A percentile compares a stretch with the other conserved stretches of the same genome.
phyloP scores from a whole-genome alignment of 2,113 vertebrate genomes.

The Psilopogon haemacephalus region DNA sequence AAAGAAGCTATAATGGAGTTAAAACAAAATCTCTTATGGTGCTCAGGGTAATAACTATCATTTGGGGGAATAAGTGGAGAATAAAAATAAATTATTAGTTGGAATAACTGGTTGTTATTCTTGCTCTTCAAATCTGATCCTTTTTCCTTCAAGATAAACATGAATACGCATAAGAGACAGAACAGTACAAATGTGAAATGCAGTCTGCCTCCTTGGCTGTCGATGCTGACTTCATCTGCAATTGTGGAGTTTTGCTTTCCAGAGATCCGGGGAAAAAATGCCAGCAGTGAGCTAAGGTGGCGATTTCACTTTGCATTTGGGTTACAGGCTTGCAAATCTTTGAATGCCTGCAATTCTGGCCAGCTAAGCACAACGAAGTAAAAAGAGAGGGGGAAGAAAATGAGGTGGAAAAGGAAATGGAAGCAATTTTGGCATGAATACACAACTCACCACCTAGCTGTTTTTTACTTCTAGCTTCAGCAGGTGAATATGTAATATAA shows the following conservation, averaged over 20 bases:
- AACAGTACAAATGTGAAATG: neutral
- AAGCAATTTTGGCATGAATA: neutral
- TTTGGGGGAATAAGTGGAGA: neutral
- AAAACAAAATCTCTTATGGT: neutral
- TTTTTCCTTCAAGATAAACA: neutral
- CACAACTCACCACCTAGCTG: neutral
- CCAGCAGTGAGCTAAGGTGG: neutral
- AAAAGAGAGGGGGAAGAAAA: neutral
- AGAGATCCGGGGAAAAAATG: neutral
- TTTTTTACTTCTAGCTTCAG: neutral
- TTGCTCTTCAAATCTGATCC: neutral
- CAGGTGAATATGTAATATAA: neutral
- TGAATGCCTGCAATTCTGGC: neutral
- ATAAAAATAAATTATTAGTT: neutral
- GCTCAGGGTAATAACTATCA: neutral
- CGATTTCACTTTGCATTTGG: neutral
- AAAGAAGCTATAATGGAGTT: neutral
- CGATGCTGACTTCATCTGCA: neutral
- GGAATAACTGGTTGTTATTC: neutral
- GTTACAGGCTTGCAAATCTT: neutral
- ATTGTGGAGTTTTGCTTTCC: neutral
- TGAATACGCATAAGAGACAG: neutral
- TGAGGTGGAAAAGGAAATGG: neutral
- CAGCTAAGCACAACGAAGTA: neutral
- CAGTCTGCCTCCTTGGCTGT: fast-evolving